A percentile compares a stretch with the other conserved stretches of the same genome.
These are phyloP conservation scores for Gambusia yucatana DNA, from an alignment of 2,797 vertebrate genomes.

Conservation along the genomic window DNA sequence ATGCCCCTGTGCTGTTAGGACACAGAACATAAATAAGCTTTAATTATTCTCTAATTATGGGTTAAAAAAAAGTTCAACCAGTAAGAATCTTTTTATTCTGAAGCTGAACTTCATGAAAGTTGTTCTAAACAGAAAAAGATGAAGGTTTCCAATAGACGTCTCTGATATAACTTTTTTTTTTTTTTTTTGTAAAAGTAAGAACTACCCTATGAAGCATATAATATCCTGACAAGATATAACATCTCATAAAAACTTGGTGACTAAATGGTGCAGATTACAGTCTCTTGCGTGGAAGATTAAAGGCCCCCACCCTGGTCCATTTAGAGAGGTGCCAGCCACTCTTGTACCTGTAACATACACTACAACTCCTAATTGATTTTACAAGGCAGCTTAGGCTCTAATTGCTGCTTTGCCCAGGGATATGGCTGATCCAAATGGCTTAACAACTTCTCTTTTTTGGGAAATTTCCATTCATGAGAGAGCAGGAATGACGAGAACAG, in stretches of 20 bases:
- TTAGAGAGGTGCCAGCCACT: conserved; percentile 48
- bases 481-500: conserved; percentile 43
- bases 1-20: background rate
- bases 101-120: background rate
- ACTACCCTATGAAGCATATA: background rate
- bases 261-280: conserved; percentile 41
- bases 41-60: background rate
- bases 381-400: conserved; percentile 77
- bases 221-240: background rate
- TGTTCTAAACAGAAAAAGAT: background rate
- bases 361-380: conserved; percentile 74
- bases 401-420: conserved; percentile 74
- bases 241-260: conserved; percentile 23
- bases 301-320: conserved; percentile 47
- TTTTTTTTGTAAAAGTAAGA: background rate
- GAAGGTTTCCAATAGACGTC: conserved; percentile 2
- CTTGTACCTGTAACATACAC: conserved; percentile 68
- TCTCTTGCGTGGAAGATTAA: conserved; percentile 39
- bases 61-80: no score
- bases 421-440: conserved; percentile 70
- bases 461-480: conserved; percentile 64
- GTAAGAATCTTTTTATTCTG: background rate
- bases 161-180: conserved; percentile 15
- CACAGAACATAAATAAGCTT: background rate
- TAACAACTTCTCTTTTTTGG: conserved; percentile 59